These are phyloP conservation scores for Rhagonycha fulva DNA, from an alignment of 2,888 invertebrate genomes.

Conservation along the genomic window DNA sequence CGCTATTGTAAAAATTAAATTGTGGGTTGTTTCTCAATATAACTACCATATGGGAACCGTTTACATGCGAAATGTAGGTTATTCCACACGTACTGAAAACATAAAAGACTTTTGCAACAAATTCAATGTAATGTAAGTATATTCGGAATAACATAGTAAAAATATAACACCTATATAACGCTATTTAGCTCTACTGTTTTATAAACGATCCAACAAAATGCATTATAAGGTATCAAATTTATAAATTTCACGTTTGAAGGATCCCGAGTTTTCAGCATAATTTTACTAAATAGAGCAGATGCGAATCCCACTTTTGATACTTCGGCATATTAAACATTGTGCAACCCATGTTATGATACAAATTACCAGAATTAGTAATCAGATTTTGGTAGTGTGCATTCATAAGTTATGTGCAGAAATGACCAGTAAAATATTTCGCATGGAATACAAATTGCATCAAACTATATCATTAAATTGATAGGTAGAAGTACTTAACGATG, in stretches of 20 bases:
- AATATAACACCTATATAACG: neutral
- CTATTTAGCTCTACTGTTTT: neutral
- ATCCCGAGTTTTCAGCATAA: neutral
- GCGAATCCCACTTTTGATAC: neutral
- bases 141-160: neutral
- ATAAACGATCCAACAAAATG: neutral
- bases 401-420: neutral
- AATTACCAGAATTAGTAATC: neutral
- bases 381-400: neutral
- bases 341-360: neutral
- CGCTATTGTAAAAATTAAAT: constrained; percentile 45
- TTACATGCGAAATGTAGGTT: constrained; percentile 13
- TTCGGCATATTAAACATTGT: neutral
- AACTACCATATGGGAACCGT: constrained; percentile 34
- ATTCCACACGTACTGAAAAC: constrained; percentile 10
- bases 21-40: constrained; percentile 36
- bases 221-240: neutral
- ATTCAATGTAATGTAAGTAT: neutral
- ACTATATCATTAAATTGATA: neutral
- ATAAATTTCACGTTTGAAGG: neutral
- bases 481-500: neutral
- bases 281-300: neutral
- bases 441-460: neutral
- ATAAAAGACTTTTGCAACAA: constrained; percentile 4
- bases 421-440: neutral